These are phyloP conservation scores for Polietes domitor DNA, from an alignment of 2,888 invertebrate species.

Conservation along the genomic window DNA sequence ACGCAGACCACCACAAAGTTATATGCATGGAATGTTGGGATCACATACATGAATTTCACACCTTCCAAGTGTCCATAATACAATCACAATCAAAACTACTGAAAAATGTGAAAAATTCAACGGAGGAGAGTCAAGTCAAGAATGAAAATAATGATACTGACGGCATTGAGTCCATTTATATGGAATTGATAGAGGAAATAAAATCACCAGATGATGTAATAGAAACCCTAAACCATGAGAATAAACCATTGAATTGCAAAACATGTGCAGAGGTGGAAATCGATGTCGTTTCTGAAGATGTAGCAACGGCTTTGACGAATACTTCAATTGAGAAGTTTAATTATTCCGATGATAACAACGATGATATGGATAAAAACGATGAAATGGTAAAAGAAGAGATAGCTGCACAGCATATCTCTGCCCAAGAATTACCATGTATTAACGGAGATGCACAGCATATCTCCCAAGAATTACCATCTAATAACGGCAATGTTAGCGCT, in stretches of 20 bases:
- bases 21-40: not conserved
- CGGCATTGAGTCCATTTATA: not conserved
- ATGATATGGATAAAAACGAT: not conserved
- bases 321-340: too few relatives aligned
- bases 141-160: not conserved
- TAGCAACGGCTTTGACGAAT: not conserved
- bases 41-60: conserved; percentile 1
- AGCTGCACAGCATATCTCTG: too few relatives aligned
- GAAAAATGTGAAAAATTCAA: not conserved
- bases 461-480: not conserved
- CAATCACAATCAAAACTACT: not conserved
- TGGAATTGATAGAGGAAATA: not conserved
- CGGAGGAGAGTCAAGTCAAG: not conserved
- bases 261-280: not conserved
- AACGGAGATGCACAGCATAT: not conserved
- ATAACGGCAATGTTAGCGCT: not conserved
- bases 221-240: not conserved
- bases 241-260: not conserved
- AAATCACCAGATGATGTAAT: not conserved
- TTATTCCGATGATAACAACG: too few relatives aligned
- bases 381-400: not conserved
- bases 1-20: not conserved
- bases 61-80: not conserved
- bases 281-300: not conserved
- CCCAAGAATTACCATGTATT: too few relatives aligned